These are phyloP conservation scores for Drosophila murphyi DNA, from an alignment of 1,140 invertebrate genomes.

Conservation along the genomic window DNA sequence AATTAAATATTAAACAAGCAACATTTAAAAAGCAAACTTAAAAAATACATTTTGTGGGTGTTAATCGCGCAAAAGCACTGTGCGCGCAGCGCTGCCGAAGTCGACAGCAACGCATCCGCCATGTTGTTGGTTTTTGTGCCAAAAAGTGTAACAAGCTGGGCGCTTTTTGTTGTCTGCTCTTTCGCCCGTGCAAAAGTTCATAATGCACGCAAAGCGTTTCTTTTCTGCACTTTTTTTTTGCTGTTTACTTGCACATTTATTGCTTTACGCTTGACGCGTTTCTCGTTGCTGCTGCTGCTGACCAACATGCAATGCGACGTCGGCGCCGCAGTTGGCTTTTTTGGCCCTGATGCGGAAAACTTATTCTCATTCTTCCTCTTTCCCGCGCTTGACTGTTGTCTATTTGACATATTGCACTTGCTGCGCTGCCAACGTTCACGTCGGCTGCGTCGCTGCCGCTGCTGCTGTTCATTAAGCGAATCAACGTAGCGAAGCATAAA, in stretches of 20 bases:
- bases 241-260: constrained; percentile 71
- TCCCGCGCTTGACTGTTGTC: constrained; percentile 52
- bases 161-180: constrained; percentile 52
- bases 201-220: constrained; percentile 68
- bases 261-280: constrained; percentile 82
- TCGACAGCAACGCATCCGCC: constrained; percentile 29
- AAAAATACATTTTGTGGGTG: background rate
- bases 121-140: constrained; percentile 35
- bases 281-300: constrained; percentile 49
- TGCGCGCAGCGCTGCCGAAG: constrained; percentile 40
- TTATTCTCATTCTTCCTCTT: constrained; percentile 28
- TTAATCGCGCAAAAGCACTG: constrained; percentile 28
- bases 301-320: constrained; percentile 50
- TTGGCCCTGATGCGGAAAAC: constrained; percentile 54
- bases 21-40: no score
- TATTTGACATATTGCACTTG: constrained; percentile 80
- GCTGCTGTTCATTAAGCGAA: constrained; percentile 77
- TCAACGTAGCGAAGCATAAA: constrained; percentile 80
- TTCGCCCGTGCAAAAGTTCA: constrained; percentile 78
- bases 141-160: constrained; percentile 47
- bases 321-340: constrained; percentile 4
- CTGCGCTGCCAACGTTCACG: constrained; percentile 23
- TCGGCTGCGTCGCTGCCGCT: constrained; percentile 1
- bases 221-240: constrained; percentile 23
- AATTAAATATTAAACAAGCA: no score